Percentiles rank a stretch among this genome's conserved stretches.
These are phyloP conservation scores for Silurus asotus DNA, from an alignment of 2,113 vertebrate genomes.

Conservation along the genomic window DNA sequence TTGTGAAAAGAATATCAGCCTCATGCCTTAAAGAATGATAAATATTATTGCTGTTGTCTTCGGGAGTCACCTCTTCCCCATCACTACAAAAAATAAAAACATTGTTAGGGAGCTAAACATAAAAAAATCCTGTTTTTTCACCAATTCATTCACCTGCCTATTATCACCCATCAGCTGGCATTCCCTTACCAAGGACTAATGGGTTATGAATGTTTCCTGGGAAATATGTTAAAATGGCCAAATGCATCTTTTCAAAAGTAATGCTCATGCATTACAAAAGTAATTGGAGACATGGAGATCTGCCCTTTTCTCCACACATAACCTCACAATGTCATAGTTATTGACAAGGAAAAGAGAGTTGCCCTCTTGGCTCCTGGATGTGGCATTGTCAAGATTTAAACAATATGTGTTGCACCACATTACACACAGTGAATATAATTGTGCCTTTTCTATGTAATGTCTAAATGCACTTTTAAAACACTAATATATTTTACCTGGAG, in stretches of 20 bases:
- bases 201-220: neutral
- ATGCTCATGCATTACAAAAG: neutral
- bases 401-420: neutral
- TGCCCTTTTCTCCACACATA: neutral
- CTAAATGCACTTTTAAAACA: neutral
- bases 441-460: neutral
- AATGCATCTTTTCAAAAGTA: neutral
- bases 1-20: constrained; percentile 89
- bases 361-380: neutral
- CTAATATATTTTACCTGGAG: constrained; percentile 73
- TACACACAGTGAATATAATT: neutral
- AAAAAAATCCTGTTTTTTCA: neutral
- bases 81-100: constrained; percentile 70
- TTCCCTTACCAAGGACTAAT: neutral
- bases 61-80: constrained; percentile 80
- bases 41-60: constrained; percentile 81
- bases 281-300: neutral
- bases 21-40: constrained; percentile 83
- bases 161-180: neutral
- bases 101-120: neutral
- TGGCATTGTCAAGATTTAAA: neutral
- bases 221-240: neutral
- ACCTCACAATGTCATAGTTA: neutral
- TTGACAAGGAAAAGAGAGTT: neutral
- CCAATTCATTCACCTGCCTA: neutral